These are phyloP conservation scores for Tipula vernalis DNA, from an alignment of 2,888 invertebrate genomes.

Conservation along the genomic window DNA sequence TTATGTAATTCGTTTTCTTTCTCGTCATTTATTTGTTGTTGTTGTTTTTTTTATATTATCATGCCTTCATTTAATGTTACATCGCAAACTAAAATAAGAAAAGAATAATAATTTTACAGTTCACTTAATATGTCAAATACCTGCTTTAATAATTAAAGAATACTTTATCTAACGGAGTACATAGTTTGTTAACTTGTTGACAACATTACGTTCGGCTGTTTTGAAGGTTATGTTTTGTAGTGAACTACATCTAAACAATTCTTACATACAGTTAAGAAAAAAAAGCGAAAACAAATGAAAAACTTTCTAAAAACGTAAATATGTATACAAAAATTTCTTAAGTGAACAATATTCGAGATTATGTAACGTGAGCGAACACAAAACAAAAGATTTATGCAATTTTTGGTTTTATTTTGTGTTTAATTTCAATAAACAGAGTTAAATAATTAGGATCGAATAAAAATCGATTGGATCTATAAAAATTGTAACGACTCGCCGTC, in stretches of 20 bases:
- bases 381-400: not conserved
- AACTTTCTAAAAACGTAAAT: not conserved
- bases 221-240: not conserved
- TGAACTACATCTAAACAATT: not conserved
- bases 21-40: not conserved
- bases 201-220: not conserved
- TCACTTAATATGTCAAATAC: not conserved
- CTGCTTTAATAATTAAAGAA: not conserved
- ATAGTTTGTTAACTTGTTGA: not conserved
- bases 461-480: not conserved
- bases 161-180: not conserved
- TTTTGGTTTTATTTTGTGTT: not conserved
- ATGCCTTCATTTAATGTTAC: not conserved
- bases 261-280: not conserved
- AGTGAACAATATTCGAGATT: not conserved
- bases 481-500: not conserved
- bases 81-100: not conserved
- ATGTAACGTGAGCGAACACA: not conserved
- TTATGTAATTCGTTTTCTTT: not conserved
- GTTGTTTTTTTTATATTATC: not conserved
- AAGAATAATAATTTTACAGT: not conserved
- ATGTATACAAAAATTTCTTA: not conserved
- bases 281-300: not conserved
- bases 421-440: not conserved
- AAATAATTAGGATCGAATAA: not conserved